Evolutionary conservation across 2,888 invertebrate species (phyloP), one percentile per base, ranked within the genome.

Genomic region (Cyclophora albipunctata): DNA sequence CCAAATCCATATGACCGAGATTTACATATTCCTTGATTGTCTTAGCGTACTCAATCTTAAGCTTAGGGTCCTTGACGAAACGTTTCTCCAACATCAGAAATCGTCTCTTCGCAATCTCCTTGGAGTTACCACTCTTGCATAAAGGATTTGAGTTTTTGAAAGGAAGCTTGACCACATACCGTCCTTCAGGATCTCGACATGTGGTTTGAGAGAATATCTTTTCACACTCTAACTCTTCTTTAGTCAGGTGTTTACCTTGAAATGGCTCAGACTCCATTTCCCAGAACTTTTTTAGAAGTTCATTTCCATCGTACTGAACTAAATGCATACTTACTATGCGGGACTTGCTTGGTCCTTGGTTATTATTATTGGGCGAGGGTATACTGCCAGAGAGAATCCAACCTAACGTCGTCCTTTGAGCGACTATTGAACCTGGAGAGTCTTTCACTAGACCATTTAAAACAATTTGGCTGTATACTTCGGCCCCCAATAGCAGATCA

Each of bases 321-420:
- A 20, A 20, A 43, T 58, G 58, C 5, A 57, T 37, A 45, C 40
- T 53, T 6, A 48, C 33, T 5, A 57, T 37, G 41, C 6, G 6
- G 7, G 3, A 20, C 5, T n/a, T 3, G 48, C 35, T 20, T 50
- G 51, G 3, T 52, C 52, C 34, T 35, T 41, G 5, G 46, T 5
- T 43, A 20, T 46, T n/a, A 20, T 46, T 5, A 7, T 51, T 33
- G 7, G 40, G 33, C 3, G 43, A 33, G 0, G 45, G n/a, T 3
- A 53, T 45, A 34, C 47, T 42, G 7, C 60, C 63, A 5, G 63
- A 59, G 5, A 63, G 35, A 7, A 63, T 54, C 61, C 63, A 63
- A 20, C 59, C 60, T 0, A 61, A 47, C 7, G 46, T 35, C 3
- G 63, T 57, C 5, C 54, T 49, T 48, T 61, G 59, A 1, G 59